Conservation (phyloP, 2,888 invertebrate species). For the Busseola fusca region DNA sequence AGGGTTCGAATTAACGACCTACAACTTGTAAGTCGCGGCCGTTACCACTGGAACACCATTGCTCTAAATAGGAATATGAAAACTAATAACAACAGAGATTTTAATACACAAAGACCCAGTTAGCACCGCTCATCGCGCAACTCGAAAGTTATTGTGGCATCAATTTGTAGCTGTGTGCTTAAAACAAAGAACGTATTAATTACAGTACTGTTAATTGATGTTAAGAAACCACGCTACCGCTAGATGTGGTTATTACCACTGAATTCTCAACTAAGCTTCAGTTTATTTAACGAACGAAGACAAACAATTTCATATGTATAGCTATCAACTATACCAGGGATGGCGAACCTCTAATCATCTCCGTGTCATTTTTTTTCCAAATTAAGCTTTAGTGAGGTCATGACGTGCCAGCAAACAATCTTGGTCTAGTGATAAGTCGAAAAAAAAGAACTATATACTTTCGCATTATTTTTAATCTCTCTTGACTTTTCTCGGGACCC, state of each 20-base stretch:
- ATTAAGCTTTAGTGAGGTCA: too few species aligned
- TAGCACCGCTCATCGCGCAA: neutral
- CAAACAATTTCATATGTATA: neutral
- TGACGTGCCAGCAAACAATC: too few species aligned
- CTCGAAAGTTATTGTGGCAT: neutral
- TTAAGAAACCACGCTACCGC: slow-evolving; percentile 8
- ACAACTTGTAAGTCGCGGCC: too few species aligned
- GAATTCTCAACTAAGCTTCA: slow-evolving; percentile 1
- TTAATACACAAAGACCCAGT: neutral
- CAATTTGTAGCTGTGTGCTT: slow-evolving; percentile 4
- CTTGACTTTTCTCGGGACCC: too few species aligned
- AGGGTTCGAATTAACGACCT: too few species aligned
- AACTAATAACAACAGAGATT: neutral
- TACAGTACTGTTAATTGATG: slow-evolving; percentile 11
- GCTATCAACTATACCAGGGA: neutral
- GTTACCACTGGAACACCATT: too few species aligned
- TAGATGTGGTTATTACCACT: slow-evolving; percentile 14
- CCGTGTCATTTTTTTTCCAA: too few species aligned
- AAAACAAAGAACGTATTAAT: slow-evolving; percentile 8
- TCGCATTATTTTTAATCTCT: too few species aligned
- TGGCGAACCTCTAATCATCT: too few species aligned
- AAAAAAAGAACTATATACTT: too few species aligned
- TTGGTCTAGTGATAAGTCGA: too few species aligned
- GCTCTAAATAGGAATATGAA: neutral
- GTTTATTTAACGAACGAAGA: slow-evolving; percentile 11